Evolutionary conservation across 2,113 vertebrate species (phyloP).

Genomic region (Buteo buteo): DNA sequence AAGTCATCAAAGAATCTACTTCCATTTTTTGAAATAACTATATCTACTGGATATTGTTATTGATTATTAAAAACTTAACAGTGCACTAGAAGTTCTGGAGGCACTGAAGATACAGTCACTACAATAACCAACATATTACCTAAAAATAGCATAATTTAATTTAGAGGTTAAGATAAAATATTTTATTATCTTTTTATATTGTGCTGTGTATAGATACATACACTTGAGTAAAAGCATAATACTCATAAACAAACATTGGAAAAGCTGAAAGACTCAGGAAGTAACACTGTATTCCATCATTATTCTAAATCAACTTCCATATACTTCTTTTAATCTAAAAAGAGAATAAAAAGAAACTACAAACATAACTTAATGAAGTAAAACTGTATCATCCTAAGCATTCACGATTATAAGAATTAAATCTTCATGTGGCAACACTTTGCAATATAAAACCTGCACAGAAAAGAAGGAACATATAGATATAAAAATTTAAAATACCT

Average conservation of each 20-base stretch:
- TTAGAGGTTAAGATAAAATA: background rate
- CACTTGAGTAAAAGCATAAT: background rate
- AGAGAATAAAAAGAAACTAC: background rate
- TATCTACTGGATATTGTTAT: background rate
- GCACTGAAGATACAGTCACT: background rate
- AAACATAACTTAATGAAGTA: background rate
- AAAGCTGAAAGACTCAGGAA: background rate
- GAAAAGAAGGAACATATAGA: background rate
- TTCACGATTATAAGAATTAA: background rate
- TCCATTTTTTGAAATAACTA: background rate
- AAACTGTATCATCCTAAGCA: background rate
- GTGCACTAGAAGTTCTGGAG: background rate
- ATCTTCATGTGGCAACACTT: background rate
- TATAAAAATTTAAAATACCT: background rate
- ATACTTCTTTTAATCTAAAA: background rate
- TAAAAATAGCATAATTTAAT: background rate
- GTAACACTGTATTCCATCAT: background rate
- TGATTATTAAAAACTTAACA: background rate
- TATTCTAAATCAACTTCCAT: background rate
- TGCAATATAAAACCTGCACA: background rate
- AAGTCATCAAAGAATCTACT: background rate
- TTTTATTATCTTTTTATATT: background rate
- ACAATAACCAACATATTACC: background rate
- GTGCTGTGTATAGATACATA: background rate
- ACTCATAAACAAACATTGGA: background rate